Base-by-base conservation (phyloP, 2,797 vertebrate species). In the Characodon lateralis region DNA sequence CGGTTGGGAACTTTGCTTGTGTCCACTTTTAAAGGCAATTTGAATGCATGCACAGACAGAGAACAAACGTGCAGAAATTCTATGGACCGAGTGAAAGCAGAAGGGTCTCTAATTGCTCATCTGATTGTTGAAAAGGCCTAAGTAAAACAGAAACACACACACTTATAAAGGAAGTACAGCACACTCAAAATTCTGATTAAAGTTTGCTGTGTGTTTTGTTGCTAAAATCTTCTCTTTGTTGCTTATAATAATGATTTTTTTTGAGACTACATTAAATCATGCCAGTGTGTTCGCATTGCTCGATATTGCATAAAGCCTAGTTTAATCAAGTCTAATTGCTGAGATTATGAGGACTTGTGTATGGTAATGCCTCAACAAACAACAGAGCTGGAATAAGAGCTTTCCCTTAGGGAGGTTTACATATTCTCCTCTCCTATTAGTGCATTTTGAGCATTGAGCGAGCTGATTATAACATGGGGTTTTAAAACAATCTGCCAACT, bases 271-370 rank as follows among this genome's bases (percentile, higher is more conserved):
- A 24, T 74, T 82, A 76, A 71, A 84, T 78, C 70, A 80, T 78
- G 78, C 77, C 35, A 63, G 79, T 81, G 68, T 79, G 69, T 75
- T 83, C 75, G 1, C 74, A 48, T 78, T 69, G 79, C 79, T 86
- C 76, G 83, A 91, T 77, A 74, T 73, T 53, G 83, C 82, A 85
- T 88, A 88, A 92, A 92, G 80, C 89, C 85, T 77, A 77, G 78
- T 89, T 90, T 91, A 92, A 92, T 91, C 89, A 89, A 87, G 76
- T 77, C 80, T 93, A 93, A 93, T 90, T 89, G 89, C 88, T 18
- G 83, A 91, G 89, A 93, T 94, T 92, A 93, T 77, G 81, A 87
- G 87, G 89, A 89, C 87, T 89, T 77, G 86, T 88, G 83, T 82
- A 85, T 87, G 87, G 81, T 90, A 93, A 91, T 92, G 88, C 89